Percentiles rank a stretch among this genome's conserved stretches.
These are phyloP conservation scores for Wasmannia auropunctata DNA, from an alignment of 1,140 invertebrate species.

Conservation along the genomic window DNA sequence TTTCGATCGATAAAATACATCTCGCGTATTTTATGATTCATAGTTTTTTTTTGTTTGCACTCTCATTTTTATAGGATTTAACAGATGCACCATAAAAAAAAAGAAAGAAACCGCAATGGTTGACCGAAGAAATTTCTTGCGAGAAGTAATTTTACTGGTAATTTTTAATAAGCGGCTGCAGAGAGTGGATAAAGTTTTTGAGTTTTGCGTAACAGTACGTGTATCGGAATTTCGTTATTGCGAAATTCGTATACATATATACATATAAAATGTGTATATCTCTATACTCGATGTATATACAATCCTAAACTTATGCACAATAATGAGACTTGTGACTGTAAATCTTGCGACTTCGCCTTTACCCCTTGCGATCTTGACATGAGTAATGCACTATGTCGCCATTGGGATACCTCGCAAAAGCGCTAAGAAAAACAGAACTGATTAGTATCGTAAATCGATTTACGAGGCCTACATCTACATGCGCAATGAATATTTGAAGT, in stretches of 20 bases:
- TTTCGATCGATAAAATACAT: not conserved
- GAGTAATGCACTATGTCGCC: slow-evolving; percentile 97
- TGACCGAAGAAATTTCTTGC: not conserved
- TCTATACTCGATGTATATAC: slow-evolving; percentile 37
- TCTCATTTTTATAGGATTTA: not conserved
- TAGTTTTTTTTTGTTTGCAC: not conserved
- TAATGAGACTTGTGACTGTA: not conserved
- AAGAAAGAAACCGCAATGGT: not conserved
- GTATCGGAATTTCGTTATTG: not conserved
- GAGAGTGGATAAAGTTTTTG: not conserved
- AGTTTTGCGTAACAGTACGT: slow-evolving; percentile 2
- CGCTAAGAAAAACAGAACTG: slow-evolving; percentile 87
- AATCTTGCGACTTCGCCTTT: slow-evolving; percentile 47
- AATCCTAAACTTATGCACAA: not conserved
- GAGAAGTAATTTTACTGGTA: not conserved
- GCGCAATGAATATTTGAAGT: not conserved
- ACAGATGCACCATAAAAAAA: not conserved
- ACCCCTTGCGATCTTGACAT: slow-evolving; percentile 87
- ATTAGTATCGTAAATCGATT: slow-evolving; percentile 45
- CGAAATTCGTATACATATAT: slow-evolving; percentile 5
- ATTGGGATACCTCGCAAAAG: slow-evolving; percentile 96
- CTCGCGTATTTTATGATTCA: not conserved
- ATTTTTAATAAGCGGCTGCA: not conserved
- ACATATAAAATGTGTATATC: slow-evolving; percentile 14
- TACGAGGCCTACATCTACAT: not conserved